Evolutionary conservation across 2,888 invertebrate species (phyloP), one percentile per base, ranked within the genome.

Genomic region (Scaeva pyrastri): DNA sequence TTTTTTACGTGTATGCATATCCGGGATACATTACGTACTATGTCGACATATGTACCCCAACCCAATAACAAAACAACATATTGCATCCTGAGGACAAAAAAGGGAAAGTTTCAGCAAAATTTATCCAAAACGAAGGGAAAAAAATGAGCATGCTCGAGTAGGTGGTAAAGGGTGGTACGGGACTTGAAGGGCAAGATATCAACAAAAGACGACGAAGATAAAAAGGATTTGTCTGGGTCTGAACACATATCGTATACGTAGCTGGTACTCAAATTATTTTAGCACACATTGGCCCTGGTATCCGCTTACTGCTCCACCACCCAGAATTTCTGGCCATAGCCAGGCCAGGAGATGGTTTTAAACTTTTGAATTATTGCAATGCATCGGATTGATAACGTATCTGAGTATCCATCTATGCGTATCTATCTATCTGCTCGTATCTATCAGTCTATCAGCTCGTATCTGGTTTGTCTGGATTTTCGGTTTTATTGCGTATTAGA

Each of bases 291-390:
- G 50, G 48, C 45, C n/a, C 1, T 45, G 64, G 48, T 31, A 19
- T 23, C 41, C 23, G 43, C 12, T 39, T 62, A 14, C 43, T 26
- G 31, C 16, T 26, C 55, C 55, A 8, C 10, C 10, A 12, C 14
- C n/a, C n/a, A n/a, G n/a, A n/a, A n/a, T n/a, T 19, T 5, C 10
- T 4, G 0, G 12, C 48, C 48, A 48, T 16, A 48, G 21, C 11
- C 19, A 43, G 31, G 48, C 31, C 48, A 66, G 31, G 16, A 81
- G 72, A 81, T 85, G 81, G 72, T 73, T 85, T 81, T 81, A 85
- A 85, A 85, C 85, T 85, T 81, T 85, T 85, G 85, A 85, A 81
- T 85, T 85, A 85, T 81, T 81, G 81, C 85, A 77, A 85, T 85
- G 62, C 70, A 81, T 77, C 72, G 55, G 58, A 79, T 75, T 79